A percentile compares a stretch with the other conserved stretches of the same genome.
Evolutionary conservation across 2,888 invertebrate species (phyloP).

Genomic region (Ophioninae sp.): DNA sequence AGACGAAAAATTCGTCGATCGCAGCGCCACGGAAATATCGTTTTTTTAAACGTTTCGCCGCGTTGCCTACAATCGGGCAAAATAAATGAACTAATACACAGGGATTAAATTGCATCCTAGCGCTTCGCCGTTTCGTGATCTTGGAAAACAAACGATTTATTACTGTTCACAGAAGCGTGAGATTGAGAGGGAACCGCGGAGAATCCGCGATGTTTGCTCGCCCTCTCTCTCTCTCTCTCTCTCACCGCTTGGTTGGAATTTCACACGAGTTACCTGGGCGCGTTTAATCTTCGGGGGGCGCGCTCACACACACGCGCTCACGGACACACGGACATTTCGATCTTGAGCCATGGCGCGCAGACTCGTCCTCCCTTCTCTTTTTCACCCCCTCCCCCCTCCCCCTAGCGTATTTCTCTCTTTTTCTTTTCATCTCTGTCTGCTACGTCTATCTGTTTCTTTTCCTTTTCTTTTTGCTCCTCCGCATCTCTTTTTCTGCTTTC

Average conservation of each 20-base stretch:
- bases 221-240: background rate
- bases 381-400: slow-evolving; percentile 32
- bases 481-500: background rate
- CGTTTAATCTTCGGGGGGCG: slow-evolving; percentile 59
- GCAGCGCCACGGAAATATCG: background rate
- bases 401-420: slow-evolving; percentile 1
- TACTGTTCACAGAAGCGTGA: slow-evolving; percentile 1
- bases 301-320: slow-evolving; percentile 31
- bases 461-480: slow-evolving; percentile 15
- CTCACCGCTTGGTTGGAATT: slow-evolving; percentile 58
- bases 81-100: background rate
- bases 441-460: slow-evolving; percentile 15
- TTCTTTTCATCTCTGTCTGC: slow-evolving; percentile 30
- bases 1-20: background rate
- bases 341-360: slow-evolving; percentile 74
- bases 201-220: slow-evolving; percentile 45
- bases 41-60: background rate
- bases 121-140: background rate
- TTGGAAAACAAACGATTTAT: background rate
- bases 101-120: too few species aligned
- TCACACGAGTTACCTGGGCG: slow-evolving; percentile 64
- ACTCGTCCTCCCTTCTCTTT: slow-evolving; percentile 75
- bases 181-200: slow-evolving; percentile 7
- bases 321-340: slow-evolving; percentile 68
- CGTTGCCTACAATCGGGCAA: background rate